Evolutionary conservation across 1,140 invertebrate species (phyloP).

Genomic region (Ptiloglossa arizonensis): DNA sequence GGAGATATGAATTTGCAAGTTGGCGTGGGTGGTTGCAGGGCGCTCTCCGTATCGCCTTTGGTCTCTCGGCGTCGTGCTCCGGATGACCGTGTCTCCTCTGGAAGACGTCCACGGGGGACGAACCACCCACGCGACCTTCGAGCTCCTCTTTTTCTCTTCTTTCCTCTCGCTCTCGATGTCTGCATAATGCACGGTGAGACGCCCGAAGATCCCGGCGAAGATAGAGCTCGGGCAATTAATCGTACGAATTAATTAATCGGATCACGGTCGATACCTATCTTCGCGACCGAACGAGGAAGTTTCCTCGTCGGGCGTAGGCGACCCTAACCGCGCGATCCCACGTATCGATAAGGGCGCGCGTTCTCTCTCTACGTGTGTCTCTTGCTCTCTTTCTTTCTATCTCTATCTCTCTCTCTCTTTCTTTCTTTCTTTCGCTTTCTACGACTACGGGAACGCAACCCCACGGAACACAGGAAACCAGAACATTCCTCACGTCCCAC

Average conservation of each 20-base stretch:
- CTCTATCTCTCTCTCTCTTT: too few species aligned
- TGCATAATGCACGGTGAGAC: slow-evolving; percentile 38
- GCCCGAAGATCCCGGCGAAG: slow-evolving; percentile 58
- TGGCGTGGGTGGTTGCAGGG: slow-evolving; percentile 31
- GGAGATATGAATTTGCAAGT: slow-evolving; percentile 50
- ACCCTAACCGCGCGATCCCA: slow-evolving; percentile 59
- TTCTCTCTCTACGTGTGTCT: too few species aligned
- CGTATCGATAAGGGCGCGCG: slow-evolving; percentile 57
- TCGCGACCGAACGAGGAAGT: slow-evolving; percentile 51
- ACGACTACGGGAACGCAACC: slow-evolving; percentile 37
- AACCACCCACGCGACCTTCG: slow-evolving; percentile 45
- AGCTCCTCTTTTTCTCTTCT: too few species aligned
- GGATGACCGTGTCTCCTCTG: slow-evolving; percentile 46
- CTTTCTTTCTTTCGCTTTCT: too few species aligned
- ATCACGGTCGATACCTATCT: slow-evolving; percentile 53
- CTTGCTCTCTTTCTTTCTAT: too few species aligned
- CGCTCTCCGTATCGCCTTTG: slow-evolving; percentile 42
- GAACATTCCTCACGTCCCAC: slow-evolving; percentile 61
- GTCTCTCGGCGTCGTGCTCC: slow-evolving; percentile 46
- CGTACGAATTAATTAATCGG: slow-evolving; percentile 69
- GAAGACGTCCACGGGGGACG: neutral
- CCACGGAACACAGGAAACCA: slow-evolving; percentile 54
- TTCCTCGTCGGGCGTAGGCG: slow-evolving; percentile 57
- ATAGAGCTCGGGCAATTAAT: slow-evolving; percentile 68
- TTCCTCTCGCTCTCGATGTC: neutral